phyloP scores from a whole-genome alignment of 2,888 invertebrate species.

The Microchrysa polita region DNA sequence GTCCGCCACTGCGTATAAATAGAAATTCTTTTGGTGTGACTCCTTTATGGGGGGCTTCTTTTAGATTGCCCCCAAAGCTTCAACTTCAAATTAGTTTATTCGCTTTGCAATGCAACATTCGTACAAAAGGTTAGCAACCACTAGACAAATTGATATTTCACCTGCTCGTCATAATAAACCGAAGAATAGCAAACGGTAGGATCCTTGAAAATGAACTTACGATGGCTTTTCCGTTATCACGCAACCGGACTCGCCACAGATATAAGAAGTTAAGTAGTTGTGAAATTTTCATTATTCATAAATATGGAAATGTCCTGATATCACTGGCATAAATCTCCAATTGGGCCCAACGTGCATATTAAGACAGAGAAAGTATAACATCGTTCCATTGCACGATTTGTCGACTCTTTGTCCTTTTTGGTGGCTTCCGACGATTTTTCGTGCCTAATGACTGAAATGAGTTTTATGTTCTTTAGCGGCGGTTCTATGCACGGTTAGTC shows the following conservation, averaged over 20 bases:
- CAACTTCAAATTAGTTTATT: too few relatives aligned
- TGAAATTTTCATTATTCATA: conserved; percentile 61
- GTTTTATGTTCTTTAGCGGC: conserved; percentile 35
- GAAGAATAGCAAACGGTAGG: conserved; percentile 29
- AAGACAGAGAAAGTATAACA: conserved; percentile 21
- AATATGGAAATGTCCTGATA: conserved; percentile 60
- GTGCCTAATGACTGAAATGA: conserved; percentile 45
- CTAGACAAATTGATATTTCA: conserved; percentile 5
- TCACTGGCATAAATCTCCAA: conserved; percentile 60
- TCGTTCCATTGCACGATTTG: neutral
- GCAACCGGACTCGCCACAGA: conserved; percentile 49
- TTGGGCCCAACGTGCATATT: conserved; percentile 52
- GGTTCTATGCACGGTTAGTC: neutral
- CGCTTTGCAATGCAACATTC: too few relatives aligned
- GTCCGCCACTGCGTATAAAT: too few relatives aligned
- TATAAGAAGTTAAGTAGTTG: conserved; percentile 49
- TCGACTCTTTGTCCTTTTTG: conserved; percentile 30
- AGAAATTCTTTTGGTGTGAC: too few relatives aligned
- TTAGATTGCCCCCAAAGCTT: too few relatives aligned
- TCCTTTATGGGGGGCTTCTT: too few relatives aligned
- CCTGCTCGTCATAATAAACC: conserved; percentile 18
- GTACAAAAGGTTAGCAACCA: neutral
- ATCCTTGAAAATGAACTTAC: conserved; percentile 52
- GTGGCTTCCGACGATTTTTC: conserved; percentile 33
- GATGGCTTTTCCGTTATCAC: conserved; percentile 47